Conservation (phyloP, 2,113 vertebrate species). For the Typhlomys cinereus region DNA sequence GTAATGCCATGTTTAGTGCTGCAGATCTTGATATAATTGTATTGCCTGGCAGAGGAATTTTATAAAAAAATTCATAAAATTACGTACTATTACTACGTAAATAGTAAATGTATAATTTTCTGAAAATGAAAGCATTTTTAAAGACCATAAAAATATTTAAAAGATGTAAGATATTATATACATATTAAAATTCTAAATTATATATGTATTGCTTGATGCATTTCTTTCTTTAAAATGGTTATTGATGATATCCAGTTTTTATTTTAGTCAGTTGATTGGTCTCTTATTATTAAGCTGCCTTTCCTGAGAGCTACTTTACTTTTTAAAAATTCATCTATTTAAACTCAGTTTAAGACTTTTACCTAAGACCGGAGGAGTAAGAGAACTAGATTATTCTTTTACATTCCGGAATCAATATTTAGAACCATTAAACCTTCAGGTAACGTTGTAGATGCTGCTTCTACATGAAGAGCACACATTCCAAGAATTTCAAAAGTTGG, state of each 20-base stretch:
- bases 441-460: neutral
- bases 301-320: neutral
- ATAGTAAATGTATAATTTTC: conserved; percentile 21
- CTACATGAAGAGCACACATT: neutral
- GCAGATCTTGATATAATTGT: neutral
- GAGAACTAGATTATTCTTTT: conserved; percentile 35
- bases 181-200: neutral
- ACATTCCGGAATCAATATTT: neutral
- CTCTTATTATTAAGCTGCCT: conserved; percentile 13
- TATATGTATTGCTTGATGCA: neutral
- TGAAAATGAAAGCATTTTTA: conserved; percentile 1
- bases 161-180: neutral
- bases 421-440: neutral
- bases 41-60: neutral
- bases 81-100: neutral
- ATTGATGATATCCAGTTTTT: conserved; percentile 20
- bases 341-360: conserved; percentile 11
- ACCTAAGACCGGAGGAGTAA: neutral
- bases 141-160: neutral
- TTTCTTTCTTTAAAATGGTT: conserved; percentile 31
- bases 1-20: neutral
- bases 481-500: neutral
- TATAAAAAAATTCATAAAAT: neutral
- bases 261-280: neutral
- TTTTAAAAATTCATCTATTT: conserved; percentile 35